Base-by-base conservation (phyloP, 92 coral and sea anemone genomes). In the Phenganax subtilis region DNA sequence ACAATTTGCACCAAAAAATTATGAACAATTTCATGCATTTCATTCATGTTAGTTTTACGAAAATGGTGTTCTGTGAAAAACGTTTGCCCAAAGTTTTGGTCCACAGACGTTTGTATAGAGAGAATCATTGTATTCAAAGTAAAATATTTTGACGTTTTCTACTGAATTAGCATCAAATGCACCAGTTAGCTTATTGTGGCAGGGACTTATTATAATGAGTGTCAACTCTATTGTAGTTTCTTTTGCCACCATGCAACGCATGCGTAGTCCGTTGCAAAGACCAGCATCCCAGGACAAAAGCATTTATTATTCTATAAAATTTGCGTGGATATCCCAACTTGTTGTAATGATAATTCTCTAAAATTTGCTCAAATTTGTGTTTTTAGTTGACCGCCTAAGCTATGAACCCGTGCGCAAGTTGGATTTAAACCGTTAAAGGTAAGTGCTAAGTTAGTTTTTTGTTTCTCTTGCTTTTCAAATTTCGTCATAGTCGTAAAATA, bases 161-260 rank as follows among this genome's bases (percentile, higher is more conserved):
- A 61, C 29, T 76, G 55, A 76, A 76, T 76, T 57, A 70, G 10
- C 54, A 57, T 76, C 69, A 12, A 3, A 6, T 11, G 14, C 51
- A 11, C 70, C 81, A 75, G 81, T 70, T 76, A 76, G 51, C 60
- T 76, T 12, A 76, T 76, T 76, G 81, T 76, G 70, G 8, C 25
- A 8, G 12, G 20, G 44, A 1, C 55, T 29, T 57, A 58, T 29
- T 57, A 58, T 54, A 20, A 15, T 10, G 10, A 64, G 14, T 30
- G n/a, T 58, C 51, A 27, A 58, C 0, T 12, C 69, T 59, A 28
- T 76, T 76, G 81, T 76, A 12, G 17, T 57, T 56, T 20, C 8
- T 20, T 54, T 76, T 76, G 81, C 81, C 81, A 76, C 81, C 81
- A 76, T 76, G 81, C 55, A 7, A 47, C 81, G 81, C 81, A 76